Percentiles rank a stretch among this genome's conserved stretches.
phyloP scores from a whole-genome alignment of 2,888 invertebrate species.

The Prosopocoilus inquinatus region DNA sequence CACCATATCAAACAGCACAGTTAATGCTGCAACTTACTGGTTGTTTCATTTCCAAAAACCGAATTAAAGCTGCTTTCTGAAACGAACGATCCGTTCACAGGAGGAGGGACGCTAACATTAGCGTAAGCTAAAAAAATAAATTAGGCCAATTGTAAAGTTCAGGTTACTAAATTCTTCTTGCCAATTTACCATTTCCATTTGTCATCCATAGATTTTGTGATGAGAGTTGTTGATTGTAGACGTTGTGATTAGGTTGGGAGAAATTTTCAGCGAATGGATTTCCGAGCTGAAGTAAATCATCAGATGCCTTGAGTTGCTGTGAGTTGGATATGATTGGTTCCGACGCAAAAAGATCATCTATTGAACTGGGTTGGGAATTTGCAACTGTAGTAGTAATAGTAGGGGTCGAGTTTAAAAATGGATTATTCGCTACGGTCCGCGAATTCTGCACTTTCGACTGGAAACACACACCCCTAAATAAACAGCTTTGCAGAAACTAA shows the following conservation, averaged over 20 bases:
- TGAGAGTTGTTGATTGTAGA: constrained; percentile 21
- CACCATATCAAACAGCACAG: not conserved
- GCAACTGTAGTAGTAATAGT: constrained; percentile 38
- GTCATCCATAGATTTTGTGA: constrained; percentile 55
- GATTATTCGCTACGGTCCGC: constrained; percentile 56
- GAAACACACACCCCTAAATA: constrained; percentile 23
- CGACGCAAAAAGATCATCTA: constrained; percentile 78
- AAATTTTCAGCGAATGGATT: constrained; percentile 86
- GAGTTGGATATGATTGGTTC: constrained; percentile 47
- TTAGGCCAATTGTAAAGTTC: not conserved
- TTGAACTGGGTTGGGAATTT: constrained; percentile 46
- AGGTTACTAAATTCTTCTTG: not conserved
- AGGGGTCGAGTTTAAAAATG: constrained; percentile 29
- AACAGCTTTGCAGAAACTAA: not conserved
- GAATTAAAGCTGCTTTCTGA: constrained; percentile 85
- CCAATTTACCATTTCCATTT: constrained; percentile 53
- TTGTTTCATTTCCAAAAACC: constrained; percentile 77
- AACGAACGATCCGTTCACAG: constrained; percentile 63
- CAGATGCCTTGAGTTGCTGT: constrained; percentile 68
- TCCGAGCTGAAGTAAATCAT: constrained; percentile 82
- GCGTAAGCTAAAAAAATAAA: constrained; percentile 46
- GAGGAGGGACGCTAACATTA: constrained; percentile 44
- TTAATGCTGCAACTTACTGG: constrained; percentile 46
- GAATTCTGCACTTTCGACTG: constrained; percentile 75
- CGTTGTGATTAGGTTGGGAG: constrained; percentile 33